Evolutionary conservation across 2,113 vertebrate species (phyloP).

Genomic region (Willisornis vidua): DNA sequence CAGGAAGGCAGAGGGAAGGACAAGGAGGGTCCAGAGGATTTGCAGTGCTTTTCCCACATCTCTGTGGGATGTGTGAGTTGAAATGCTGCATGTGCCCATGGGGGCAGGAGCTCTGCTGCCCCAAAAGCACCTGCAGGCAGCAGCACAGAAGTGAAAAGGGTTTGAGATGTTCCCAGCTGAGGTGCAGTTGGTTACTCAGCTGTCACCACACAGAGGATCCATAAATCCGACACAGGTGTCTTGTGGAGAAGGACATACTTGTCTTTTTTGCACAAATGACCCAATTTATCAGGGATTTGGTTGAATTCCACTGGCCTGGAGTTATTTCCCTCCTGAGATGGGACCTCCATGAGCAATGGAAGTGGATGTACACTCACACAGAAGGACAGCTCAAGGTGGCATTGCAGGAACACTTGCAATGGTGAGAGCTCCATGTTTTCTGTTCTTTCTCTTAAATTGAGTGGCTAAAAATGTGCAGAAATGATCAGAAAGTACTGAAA

Average conservation of each 20-base stretch:
- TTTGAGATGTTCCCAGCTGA: background rate
- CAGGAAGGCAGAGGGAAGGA: background rate
- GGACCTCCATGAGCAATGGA: background rate
- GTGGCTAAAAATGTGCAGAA: background rate
- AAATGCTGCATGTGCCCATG: accelerated
- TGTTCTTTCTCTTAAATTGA: background rate
- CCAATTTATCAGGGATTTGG: background rate
- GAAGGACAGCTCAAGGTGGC: background rate
- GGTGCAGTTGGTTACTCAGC: background rate
- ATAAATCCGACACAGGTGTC: background rate
- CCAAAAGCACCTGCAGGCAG: background rate
- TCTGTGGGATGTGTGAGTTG: background rate
- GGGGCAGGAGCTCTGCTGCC: background rate
- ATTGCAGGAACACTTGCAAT: background rate
- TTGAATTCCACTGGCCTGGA: background rate
- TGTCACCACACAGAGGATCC: background rate
- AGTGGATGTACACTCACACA: background rate
- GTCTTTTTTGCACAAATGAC: background rate
- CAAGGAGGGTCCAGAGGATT: background rate
- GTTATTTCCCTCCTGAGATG: background rate
- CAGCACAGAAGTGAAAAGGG: background rate
- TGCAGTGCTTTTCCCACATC: background rate
- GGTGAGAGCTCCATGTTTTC: background rate
- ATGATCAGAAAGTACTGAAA: background rate
- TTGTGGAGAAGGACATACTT: background rate